Evolutionary conservation across 2,888 invertebrate species (phyloP), one percentile per base, ranked within the genome.

Genomic region (Eristalis tenax): DNA sequence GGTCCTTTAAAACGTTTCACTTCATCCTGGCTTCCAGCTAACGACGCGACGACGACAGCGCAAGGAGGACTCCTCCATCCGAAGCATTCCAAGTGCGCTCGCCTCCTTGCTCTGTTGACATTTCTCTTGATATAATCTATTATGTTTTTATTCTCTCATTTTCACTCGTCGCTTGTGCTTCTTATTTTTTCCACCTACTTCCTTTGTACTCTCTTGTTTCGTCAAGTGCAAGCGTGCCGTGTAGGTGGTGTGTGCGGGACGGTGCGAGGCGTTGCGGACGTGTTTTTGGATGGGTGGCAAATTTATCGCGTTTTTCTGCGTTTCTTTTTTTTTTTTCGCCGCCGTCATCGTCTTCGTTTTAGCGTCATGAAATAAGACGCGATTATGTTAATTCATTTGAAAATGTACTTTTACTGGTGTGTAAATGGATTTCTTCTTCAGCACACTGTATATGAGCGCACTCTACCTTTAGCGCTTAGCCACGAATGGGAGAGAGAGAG

Each of bases 301-400:
- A 82, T 86, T 85, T 85, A 85, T 85, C 43, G 73, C 81, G 77
- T 69, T 70, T 86, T 66, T 82, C 59, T 66, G 26, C 6, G 1
- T 4, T n/a, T 15, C 4, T 43, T 15, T 4, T 40, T 40, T 2
- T n/a, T n/a, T 13, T 26, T 13, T 26, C 70, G 56, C 59, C 77
- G 68, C 43, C 73, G 59, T 43, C 69, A 57, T 61, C 68, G 61
- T 68, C 68, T 4, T 69, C 66, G 73, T 43, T 35, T 63, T 57
- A 43, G 61, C 82, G 43, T 75, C 83, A 57, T 86, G 86, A 86
- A 86, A 86, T 86, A 86, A 86, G 83, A 83, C 83, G 78, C 83
- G 86, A 86, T 86, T 86, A 86, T 86, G 86, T 86, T 86, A 86
- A 86, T 86, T 86, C 86, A 86, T 86, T 86, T 83, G 78, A 79